phyloP scores from a whole-genome alignment of 2,888 invertebrate genomes.

The Alcis repandata region DNA sequence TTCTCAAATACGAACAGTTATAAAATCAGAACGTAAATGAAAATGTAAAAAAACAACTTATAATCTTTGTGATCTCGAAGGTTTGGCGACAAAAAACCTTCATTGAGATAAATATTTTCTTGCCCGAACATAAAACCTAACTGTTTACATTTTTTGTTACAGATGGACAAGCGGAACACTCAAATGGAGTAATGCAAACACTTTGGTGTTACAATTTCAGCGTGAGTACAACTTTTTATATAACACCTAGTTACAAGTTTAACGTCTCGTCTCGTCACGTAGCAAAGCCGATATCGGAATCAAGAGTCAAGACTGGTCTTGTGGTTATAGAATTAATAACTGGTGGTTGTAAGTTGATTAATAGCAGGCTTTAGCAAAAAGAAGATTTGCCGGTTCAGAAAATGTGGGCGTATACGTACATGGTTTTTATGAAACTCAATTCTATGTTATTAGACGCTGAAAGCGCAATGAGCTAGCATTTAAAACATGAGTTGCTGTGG shows the following conservation, averaged over 20 bases:
- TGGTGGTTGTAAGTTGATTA: conserved; percentile 49
- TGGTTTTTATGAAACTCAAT: conserved; percentile 22
- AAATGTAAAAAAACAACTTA: not conserved
- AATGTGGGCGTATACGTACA: conserved; percentile 30
- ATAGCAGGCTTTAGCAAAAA: conserved; percentile 49
- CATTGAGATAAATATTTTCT: too few species aligned
- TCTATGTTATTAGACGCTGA: conserved; percentile 15
- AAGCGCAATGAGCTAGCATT: not conserved
- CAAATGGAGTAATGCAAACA: conserved; percentile 80
- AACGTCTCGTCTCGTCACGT: conserved; percentile 9
- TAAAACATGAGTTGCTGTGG: conserved; percentile 2
- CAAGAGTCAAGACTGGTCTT: conserved; percentile 24
- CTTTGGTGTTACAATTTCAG: conserved; percentile 69
- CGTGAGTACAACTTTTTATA: conserved; percentile 66
- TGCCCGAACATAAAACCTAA: not conserved
- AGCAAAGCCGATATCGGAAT: conserved; percentile 1
- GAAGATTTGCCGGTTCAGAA: conserved; percentile 44
- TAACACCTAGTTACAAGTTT: conserved; percentile 22
- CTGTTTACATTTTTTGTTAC: conserved; percentile 62
- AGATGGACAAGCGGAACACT: conserved; percentile 70
- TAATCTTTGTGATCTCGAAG: too few species aligned
- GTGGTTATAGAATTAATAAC: conserved; percentile 33
- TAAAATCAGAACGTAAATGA: not conserved
- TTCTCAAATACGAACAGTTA: not conserved
- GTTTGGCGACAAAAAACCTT: too few species aligned